These are phyloP conservation scores for Schizaphis graminum DNA, from an alignment of 2,888 invertebrate genomes.

Conservation along the genomic window DNA sequence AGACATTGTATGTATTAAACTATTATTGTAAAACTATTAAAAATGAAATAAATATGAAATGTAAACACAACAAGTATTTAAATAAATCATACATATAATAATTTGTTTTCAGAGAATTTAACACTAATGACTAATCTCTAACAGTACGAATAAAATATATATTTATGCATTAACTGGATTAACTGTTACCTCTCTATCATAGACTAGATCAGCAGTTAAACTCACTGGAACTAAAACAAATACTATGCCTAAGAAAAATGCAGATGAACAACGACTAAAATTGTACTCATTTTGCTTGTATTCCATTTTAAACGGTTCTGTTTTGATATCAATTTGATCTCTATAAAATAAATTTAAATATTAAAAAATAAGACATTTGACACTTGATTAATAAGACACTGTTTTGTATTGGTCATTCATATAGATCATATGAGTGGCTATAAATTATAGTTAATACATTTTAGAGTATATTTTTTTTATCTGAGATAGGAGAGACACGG, in stretches of 20 bases:
- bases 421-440: neutral
- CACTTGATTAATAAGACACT: neutral
- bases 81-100: neutral
- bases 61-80: neutral
- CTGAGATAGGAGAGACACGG: neutral
- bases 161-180: neutral
- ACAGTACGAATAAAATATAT: slow-evolving; percentile 24
- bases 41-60: neutral
- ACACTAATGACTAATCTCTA: neutral
- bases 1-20: neutral
- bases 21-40: neutral
- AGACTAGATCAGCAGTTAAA: slow-evolving; percentile 84
- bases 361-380: neutral
- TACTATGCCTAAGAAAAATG: slow-evolving; percentile 84
- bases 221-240: slow-evolving; percentile 84
- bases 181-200: slow-evolving; percentile 83
- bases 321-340: slow-evolving; percentile 75
- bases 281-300: slow-evolving; percentile 81
- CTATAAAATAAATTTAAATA: slow-evolving; percentile 15
- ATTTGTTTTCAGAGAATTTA: neutral
- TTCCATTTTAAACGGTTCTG: slow-evolving; percentile 82
- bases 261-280: slow-evolving; percentile 80
- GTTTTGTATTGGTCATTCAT: neutral
- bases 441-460: neutral
- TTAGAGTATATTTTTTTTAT: neutral